phyloP scores from a whole-genome alignment of 2,797 vertebrate species.

The Rachycentron canadum region DNA sequence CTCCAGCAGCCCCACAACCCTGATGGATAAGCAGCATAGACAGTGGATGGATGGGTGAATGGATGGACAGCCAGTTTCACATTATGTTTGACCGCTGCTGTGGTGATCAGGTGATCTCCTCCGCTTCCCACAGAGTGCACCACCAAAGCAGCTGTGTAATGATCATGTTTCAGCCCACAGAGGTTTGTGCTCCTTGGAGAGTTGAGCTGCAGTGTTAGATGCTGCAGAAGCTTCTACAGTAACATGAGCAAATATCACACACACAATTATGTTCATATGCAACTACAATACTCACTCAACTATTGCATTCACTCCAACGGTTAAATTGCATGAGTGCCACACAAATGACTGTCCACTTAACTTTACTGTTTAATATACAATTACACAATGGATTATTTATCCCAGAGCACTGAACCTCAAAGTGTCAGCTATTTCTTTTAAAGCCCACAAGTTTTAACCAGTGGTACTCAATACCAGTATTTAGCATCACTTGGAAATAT shows the following conservation, averaged over 20 bases:
- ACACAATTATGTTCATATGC: background rate
- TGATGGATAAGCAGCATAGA: no score
- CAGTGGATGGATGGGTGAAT: no score
- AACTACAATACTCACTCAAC: background rate
- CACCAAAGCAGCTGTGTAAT: background rate
- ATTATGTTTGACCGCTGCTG: background rate
- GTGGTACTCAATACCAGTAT: no score
- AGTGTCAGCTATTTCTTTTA: no score
- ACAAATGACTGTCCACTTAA: no score
- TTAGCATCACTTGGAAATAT: no score
- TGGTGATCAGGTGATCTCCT: background rate
- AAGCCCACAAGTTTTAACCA: no score
- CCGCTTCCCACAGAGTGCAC: background rate
- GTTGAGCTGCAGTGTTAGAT: background rate
- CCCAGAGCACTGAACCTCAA: no score
- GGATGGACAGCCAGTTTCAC: background rate
- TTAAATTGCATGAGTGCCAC: background rate
- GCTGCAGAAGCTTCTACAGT: background rate
- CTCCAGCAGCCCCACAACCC: no score
- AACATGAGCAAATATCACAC: background rate
- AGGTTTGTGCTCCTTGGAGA: background rate
- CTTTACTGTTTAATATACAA: no score
- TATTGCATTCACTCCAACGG: background rate
- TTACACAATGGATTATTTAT: no score
- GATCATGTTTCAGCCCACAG: background rate